Conservation (phyloP, 2,113 vertebrate species). For the Myotis yumanensis region DNA sequence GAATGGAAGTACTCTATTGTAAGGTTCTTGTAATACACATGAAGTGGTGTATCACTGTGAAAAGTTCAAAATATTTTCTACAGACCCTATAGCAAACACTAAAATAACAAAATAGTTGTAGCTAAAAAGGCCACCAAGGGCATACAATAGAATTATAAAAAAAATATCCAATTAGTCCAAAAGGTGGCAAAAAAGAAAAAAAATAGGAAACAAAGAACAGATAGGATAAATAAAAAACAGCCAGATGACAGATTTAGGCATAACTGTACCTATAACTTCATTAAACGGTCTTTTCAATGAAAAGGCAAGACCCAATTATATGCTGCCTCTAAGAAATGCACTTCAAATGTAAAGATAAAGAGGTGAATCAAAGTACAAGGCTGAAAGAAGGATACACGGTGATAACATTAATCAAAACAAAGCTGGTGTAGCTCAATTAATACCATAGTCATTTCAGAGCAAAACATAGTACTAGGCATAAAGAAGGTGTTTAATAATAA, state of each 20-base stretch:
- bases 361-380: neutral
- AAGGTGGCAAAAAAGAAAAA: neutral
- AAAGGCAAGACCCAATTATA: neutral
- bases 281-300: neutral
- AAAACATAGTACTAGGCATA: neutral
- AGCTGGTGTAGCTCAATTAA: conserved; percentile 1
- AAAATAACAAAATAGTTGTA: neutral
- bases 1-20: neutral
- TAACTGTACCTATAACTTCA: neutral
- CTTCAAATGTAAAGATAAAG: conserved; percentile 2
- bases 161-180: neutral
- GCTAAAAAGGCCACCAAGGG: neutral
- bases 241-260: neutral
- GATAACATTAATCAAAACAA: neutral
- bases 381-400: neutral
- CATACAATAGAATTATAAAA: neutral
- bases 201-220: too few species aligned
- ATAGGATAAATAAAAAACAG: neutral
- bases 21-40: neutral
- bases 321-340: neutral
- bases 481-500: neutral
- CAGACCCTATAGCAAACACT: neutral
- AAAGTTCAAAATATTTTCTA: neutral
- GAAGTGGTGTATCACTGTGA: neutral
- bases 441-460: neutral